phyloP scores from a whole-genome alignment of 53 echinoderm and acorn worm genomes.

The Glandiceps talaboti region DNA sequence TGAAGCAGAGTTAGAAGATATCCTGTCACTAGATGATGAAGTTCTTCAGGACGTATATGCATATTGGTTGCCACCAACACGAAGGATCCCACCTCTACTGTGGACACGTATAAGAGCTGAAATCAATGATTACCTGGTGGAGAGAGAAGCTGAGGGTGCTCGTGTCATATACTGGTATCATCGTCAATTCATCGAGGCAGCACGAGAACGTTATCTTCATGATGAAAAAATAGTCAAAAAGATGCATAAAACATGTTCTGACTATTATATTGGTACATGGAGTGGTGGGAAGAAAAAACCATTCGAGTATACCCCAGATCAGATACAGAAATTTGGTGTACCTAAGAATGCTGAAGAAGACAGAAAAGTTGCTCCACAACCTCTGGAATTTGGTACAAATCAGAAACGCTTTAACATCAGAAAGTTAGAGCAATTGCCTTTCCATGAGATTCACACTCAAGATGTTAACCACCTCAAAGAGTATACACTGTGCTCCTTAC shows the following conservation, averaged over 20 bases:
- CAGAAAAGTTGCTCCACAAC: conserved; percentile 15
- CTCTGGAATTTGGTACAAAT: too few relatives aligned
- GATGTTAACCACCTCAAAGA: too few relatives aligned
- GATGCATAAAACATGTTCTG: conserved; percentile 15
- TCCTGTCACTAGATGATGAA: conserved; percentile 35
- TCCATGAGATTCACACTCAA: too few relatives aligned
- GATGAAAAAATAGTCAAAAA: conserved; percentile 6
- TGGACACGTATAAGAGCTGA: conserved; percentile 32
- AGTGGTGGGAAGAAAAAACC: conserved; percentile 22
- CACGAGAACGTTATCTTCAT: conserved; percentile 23
- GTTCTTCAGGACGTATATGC: conserved; percentile 41
- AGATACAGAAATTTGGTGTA: conserved; percentile 18
- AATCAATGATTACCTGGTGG: conserved; percentile 27
- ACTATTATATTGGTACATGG: conserved; percentile 27
- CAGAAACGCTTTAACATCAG: too few relatives aligned
- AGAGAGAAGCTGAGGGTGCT: conserved; percentile 31
- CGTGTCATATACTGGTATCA: conserved; percentile 39
- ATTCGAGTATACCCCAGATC: conserved; percentile 19
- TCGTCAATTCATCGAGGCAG: conserved; percentile 38
- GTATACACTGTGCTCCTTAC: too few relatives aligned
- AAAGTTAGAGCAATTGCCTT: too few relatives aligned
- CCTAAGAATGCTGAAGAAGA: conserved; percentile 28
- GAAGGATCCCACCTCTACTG: conserved; percentile 32
- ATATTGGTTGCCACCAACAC: conserved; percentile 31
- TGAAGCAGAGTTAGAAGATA: conserved; percentile 33